Base-by-base conservation (phyloP, 2,888 invertebrate species). In the Nomada ruficornis region DNA sequence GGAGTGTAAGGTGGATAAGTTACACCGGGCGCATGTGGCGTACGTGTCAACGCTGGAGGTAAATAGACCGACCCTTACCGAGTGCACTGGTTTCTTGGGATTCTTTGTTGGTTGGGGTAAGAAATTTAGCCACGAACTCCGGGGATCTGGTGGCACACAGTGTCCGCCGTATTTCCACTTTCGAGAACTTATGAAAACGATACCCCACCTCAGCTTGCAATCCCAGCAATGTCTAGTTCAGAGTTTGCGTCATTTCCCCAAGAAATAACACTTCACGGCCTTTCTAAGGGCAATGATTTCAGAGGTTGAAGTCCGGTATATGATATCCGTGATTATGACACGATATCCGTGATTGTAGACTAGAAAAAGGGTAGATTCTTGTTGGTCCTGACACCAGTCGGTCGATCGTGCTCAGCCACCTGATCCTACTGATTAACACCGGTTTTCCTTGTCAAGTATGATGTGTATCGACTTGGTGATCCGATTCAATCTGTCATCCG, bases 401-500 rank as follows among this genome's bases (percentile, higher is more conserved):
- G 26, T 23, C 36, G 47, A 60, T 18, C 23, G 20, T 36, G 18
- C 54, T 11, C 20, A 13, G 26, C 44, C 55, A 36, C 36, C 23
- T 15, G 42, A 23, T 13, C 15, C 55, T 18, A 60, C 63, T 11
- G 59, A 72, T 73, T 62, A 29, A 10, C 42, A 54, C 26, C 57
- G 52, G 63, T 68, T 23, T 64, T 72, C 36, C 67, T 50, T 29
- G 64, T 15, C 60, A 72, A 64, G 68, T 57, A 62, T 63, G 36
- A 78, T 70, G 57, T 18, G 57, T 74, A 68, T 60, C 70, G 67
- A 57, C 62, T 62, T 69, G 62, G 29, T 44, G 26, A 65, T 73
- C 62, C 59, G 70, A 44, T 77, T 57, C 59, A 77, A 72, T 57
- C 54, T 57, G 84, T 84, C 69, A 82, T 75, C 47, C 72, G 77